These are phyloP conservation scores for Onychomys leucogaster DNA, from an alignment of 2,797 vertebrate genomes.

Conservation along the genomic window DNA sequence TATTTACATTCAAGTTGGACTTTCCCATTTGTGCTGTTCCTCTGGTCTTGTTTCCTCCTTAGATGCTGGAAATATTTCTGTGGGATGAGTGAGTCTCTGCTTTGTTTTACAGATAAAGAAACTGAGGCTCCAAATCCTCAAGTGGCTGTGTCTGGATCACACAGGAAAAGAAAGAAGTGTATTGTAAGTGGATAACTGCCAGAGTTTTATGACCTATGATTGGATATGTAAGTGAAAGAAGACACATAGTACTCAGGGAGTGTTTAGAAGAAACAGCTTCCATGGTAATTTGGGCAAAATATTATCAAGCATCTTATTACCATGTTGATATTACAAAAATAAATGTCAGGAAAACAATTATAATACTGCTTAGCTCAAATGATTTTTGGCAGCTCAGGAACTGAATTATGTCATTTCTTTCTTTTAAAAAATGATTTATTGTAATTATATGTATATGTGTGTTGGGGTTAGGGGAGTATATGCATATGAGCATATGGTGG, in stretches of 20 bases:
- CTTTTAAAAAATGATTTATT: background rate
- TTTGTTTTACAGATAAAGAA: constrained; percentile 44
- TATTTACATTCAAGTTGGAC: background rate
- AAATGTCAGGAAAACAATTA: constrained; percentile 45
- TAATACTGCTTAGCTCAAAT: constrained; percentile 12
- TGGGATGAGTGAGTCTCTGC: background rate
- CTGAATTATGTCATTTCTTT: background rate
- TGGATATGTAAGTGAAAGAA: background rate
- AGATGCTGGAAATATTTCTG: constrained; percentile 17
- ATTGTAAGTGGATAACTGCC: background rate
- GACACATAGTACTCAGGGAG: background rate
- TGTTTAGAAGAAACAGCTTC: constrained; percentile 40
- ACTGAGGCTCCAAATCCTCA: background rate
- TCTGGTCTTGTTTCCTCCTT: constrained; percentile 13
- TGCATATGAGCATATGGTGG: background rate
- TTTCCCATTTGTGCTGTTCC: background rate
- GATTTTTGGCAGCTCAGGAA: constrained; percentile 37
- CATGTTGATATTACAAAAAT: constrained; percentile 36
- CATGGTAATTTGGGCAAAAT: constrained; percentile 32
- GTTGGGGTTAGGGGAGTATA: background rate
- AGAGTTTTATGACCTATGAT: background rate
- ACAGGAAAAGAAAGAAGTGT: background rate
- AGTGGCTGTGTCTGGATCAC: background rate
- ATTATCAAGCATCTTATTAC: constrained; percentile 19
- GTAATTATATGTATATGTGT: background rate